Conservation (phyloP, 2,888 invertebrate genomes). For the Agrilus mali region DNA sequence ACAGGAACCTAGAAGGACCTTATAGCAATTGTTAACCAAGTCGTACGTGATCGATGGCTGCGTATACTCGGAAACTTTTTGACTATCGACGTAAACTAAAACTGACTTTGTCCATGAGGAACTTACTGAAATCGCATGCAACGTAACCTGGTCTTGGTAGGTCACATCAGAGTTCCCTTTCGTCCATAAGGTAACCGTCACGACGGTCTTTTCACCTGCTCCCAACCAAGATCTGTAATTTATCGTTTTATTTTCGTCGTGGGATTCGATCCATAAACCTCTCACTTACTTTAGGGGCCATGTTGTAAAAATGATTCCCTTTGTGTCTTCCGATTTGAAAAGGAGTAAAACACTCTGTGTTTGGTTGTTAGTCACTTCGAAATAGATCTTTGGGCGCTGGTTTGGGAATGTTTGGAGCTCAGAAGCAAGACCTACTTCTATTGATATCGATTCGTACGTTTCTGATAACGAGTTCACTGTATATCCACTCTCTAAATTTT, state of each 20-base stretch:
- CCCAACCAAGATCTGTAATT: constrained; percentile 32
- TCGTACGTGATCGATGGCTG: constrained; percentile 24
- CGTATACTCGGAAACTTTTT: constrained; percentile 17
- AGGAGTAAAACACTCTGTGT: constrained; percentile 40
- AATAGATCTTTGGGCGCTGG: constrained; percentile 38
- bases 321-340: constrained; percentile 48
- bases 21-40: constrained; percentile 34
- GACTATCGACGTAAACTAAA: constrained; percentile 31
- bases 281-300: constrained; percentile 37
- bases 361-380: constrained; percentile 62
- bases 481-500: constrained; percentile 3
- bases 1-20: constrained; percentile 39
- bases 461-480: constrained; percentile 10
- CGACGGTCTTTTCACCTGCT: constrained; percentile 45
- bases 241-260: neutral
- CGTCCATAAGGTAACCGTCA: constrained; percentile 34
- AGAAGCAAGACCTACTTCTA: constrained; percentile 37
- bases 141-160: constrained; percentile 48
- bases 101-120: constrained; percentile 23
- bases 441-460: constrained; percentile 19
- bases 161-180: constrained; percentile 33
- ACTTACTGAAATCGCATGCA: constrained; percentile 36
- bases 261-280: neutral
- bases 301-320: constrained; percentile 43
- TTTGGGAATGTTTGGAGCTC: constrained; percentile 33